Evolutionary conservation across 1,140 invertebrate genomes (phyloP).

Genomic region (Anagrus nilaparvatae): DNA sequence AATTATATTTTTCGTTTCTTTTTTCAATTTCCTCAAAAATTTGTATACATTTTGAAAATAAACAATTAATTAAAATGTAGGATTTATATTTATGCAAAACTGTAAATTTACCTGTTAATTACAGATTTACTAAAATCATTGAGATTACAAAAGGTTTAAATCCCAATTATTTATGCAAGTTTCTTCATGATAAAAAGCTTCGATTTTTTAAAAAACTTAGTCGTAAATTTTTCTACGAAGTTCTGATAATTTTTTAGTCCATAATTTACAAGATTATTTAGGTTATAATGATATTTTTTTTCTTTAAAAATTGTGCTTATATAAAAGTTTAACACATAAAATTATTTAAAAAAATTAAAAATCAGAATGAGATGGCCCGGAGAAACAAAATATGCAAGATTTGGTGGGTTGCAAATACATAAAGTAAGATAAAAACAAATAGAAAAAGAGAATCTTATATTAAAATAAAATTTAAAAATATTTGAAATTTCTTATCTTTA

Average conservation of each 20-base stretch:
- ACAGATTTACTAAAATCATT: too few relatives aligned
- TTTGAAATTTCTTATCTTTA: not conserved
- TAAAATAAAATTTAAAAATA: not conserved
- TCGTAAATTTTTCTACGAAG: too few relatives aligned
- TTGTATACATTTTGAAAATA: too few relatives aligned
- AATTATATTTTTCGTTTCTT: too few relatives aligned
- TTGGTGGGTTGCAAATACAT: slow-evolving; percentile 23
- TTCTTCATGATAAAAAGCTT: too few relatives aligned
- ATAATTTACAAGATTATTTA: not conserved
- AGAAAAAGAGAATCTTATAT: not conserved
- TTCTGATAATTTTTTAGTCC: not conserved
- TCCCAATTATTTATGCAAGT: too few relatives aligned
- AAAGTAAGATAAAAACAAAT: slow-evolving; percentile 18
- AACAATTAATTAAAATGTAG: too few relatives aligned
- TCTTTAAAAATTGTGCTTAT: not conserved
- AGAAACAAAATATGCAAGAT: slow-evolving; percentile 7
- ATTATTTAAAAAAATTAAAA: not conserved
- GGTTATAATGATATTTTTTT: not conserved
- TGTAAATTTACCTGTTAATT: too few relatives aligned
- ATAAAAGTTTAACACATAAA: not conserved
- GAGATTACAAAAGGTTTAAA: too few relatives aligned
- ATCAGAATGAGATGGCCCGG: slow-evolving; percentile 9
- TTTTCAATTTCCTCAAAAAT: too few relatives aligned
- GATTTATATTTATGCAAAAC: too few relatives aligned
- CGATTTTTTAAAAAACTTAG: too few relatives aligned